Conservation (phyloP, 2,888 invertebrate genomes). For the Strigamia transsilvanica region DNA sequence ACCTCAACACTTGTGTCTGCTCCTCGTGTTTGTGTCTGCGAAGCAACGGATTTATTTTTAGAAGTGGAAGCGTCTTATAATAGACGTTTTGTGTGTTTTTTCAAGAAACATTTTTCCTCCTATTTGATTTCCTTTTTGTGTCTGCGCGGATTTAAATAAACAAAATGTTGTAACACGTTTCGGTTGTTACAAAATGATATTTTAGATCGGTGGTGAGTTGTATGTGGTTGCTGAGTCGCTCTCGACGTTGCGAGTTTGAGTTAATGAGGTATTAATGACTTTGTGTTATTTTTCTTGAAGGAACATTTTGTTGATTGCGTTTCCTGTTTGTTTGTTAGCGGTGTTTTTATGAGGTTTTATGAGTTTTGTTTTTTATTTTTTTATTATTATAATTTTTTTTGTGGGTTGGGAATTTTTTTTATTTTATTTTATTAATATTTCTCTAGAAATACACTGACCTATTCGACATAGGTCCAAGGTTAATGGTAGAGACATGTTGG, state of each 20-base stretch:
- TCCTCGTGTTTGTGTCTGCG: not conserved
- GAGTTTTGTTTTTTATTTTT: not conserved
- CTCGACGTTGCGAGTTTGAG: not conserved
- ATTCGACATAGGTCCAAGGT: constrained; percentile 32
- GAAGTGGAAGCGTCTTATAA: not conserved
- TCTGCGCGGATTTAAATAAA: not conserved
- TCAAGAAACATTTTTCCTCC: not conserved
- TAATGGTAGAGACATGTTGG: constrained; percentile 23
- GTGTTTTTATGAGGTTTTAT: not conserved
- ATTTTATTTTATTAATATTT: not conserved
- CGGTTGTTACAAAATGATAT: not conserved
- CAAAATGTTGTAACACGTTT: not conserved
- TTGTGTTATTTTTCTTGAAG: not conserved
- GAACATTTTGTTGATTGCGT: not conserved
- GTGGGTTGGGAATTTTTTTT: not conserved
- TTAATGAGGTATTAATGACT: constrained; percentile 1
- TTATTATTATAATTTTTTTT: not conserved
- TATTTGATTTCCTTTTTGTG: not conserved
- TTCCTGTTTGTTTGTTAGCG: not conserved
- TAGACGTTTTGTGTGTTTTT: not conserved
- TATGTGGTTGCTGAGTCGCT: not conserved
- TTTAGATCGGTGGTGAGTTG: not conserved
- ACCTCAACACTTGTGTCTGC: constrained; percentile 19
- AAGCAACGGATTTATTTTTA: not conserved
- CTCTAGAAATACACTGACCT: constrained; percentile 24